These are phyloP conservation scores for Otolemur garnettii DNA, from an alignment of 2,113 vertebrate species.

Conservation along the genomic window DNA sequence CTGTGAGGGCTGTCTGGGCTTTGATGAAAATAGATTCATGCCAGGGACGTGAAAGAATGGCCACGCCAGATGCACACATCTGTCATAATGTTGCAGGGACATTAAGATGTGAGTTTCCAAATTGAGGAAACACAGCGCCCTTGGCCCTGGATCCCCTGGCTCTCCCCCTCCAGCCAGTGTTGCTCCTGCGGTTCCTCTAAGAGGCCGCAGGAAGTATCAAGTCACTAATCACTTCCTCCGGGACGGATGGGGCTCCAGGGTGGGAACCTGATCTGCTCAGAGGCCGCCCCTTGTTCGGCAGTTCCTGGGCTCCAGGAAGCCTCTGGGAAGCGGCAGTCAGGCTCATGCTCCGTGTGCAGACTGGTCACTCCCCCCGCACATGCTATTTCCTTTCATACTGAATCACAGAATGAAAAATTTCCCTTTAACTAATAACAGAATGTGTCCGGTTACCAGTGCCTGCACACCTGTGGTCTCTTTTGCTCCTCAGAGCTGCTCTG, in stretches of 20 bases:
- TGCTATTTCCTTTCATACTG: neutral
- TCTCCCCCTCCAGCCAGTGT: neutral
- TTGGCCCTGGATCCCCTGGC: neutral
- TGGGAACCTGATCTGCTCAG: neutral
- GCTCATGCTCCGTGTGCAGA: fast-evolving
- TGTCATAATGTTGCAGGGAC: neutral
- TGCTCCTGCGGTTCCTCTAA: neutral
- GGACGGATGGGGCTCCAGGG: neutral
- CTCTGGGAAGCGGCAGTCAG: neutral
- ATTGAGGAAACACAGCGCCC: neutral
- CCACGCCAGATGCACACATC: no score
- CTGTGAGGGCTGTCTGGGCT: fast-evolving
- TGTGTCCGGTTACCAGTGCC: neutral
- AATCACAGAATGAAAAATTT: neutral
- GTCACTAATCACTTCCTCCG: neutral
- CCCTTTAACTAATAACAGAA: neutral
- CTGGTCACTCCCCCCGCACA: neutral
- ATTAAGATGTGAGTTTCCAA: neutral
- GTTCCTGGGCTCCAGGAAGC: neutral
- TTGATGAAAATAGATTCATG: neutral
- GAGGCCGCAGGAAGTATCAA: neutral
- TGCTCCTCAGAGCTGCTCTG: neutral
- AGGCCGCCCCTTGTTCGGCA: neutral
- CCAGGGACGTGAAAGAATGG: neutral
- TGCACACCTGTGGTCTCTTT: neutral